phyloP scores from a whole-genome alignment of 37 sponge, comb jelly and placozoan genomes.

The Hormiphora californensis region DNA sequence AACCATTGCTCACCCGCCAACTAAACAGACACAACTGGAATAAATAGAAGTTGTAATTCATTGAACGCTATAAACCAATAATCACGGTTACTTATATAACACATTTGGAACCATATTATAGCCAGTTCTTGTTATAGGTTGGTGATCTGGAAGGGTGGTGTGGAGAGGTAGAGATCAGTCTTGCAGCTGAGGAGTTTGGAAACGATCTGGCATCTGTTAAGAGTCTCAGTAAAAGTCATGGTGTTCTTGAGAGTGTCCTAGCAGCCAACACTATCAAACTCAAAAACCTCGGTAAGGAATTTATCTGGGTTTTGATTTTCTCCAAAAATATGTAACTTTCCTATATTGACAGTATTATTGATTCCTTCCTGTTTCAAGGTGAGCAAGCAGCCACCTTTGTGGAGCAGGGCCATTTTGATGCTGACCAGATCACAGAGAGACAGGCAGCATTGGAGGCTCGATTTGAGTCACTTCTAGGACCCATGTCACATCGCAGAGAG shows the following conservation, averaged over 20 bases:
- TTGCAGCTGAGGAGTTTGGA: slow-evolving; percentile 70
- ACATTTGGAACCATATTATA: too few species aligned
- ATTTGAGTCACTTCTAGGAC: slow-evolving; percentile 49
- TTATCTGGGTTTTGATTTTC: not conserved
- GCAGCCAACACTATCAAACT: slow-evolving; percentile 58
- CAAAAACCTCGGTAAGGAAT: not conserved
- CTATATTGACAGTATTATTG: not conserved
- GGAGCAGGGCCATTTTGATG: slow-evolving; percentile 79
- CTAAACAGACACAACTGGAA: too few species aligned
- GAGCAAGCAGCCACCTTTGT: slow-evolving; percentile 73
- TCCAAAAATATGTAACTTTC: not conserved
- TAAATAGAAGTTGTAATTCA: too few species aligned
- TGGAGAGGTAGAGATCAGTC: slow-evolving; percentile 66
- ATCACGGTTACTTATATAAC: too few species aligned
- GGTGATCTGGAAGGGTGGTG: too few species aligned
- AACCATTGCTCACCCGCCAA: not conserved
- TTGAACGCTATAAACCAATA: too few species aligned
- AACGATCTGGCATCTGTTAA: slow-evolving; percentile 77
- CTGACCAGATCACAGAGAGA: slow-evolving; percentile 70
- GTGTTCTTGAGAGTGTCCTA: slow-evolving; percentile 70
- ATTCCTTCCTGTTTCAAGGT: not conserved
- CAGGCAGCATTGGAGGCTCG: slow-evolving; percentile 61
- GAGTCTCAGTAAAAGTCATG: slow-evolving; percentile 81
- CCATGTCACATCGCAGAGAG: slow-evolving; percentile 40
- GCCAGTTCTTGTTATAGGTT: too few species aligned